Base-by-base conservation (phyloP, 2,113 vertebrate genomes). In the Urocynchramus pylzowi region DNA sequence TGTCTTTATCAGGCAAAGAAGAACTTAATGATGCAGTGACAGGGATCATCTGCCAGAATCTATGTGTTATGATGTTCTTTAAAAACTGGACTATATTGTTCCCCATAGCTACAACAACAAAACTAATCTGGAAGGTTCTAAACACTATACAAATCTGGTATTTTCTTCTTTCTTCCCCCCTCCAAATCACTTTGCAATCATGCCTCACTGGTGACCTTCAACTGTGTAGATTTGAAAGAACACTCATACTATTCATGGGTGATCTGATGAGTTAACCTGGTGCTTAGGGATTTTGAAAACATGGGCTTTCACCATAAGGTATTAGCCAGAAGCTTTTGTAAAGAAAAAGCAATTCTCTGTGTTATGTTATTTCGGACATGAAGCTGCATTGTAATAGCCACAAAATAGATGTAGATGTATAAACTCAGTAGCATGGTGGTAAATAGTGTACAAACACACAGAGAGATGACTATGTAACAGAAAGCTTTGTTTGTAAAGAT, bases 161-260 rank as follows among this genome's bases (percentile, higher is more conserved):
- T 22, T 31, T 16, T 33, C 1, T 11, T 60, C 3, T 3, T 24
- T 24, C 5, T 22, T 11, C 1, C 7, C 22, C 7, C n/a, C 13
- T 9, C 26, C 27, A 22, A 63, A 69, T 23, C 14, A n/a, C 26
- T 68, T n/a, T 56, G 17, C 71, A 85, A 2, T 79, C 42, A 13
- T 13, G 82, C 2, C 30, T 88, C 42, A 52, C 16, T 27, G 24
- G 31, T 88, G 53, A 83, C 47, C 27, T 89, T 54, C 28, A 79
- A 27, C 26, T 45, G 13, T 11, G 15, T 2, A 67, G 26, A 17
- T 47, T 5, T 84, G 21, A 35, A 94, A 79, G 44, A 79, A 70
- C 45, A 80, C 15, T 27, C 2, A 0, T 28, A 49, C 8, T 82
- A 73, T 6, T 68, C 7, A 70, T 52, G 22, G 44, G 26, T 64